Evolutionary conservation across 2,888 invertebrate species (phyloP), one percentile per base, ranked within the genome.

Genomic region (Napeogenes sylphis): DNA sequence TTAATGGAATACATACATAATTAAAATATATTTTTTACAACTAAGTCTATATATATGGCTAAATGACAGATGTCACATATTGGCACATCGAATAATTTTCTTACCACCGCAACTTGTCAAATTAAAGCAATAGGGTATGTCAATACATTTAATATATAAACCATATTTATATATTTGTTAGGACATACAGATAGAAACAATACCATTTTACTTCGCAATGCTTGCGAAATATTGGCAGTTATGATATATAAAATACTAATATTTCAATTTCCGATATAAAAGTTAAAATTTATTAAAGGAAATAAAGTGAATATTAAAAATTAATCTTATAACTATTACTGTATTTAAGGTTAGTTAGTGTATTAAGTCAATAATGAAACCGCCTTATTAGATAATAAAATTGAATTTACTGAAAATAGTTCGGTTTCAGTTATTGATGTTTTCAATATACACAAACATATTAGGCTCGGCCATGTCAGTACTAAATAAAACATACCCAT

Each of bases 21-120:
- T 80, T 79, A 69, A 70, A 75, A 73, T 81, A 80, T 78, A 80
- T 82, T 84, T 84, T 85, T 81, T 85, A 83, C 78, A 79, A 68
- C 76, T 78, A 78, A 82, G 78, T 76, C 82, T 85, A 83, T 79
- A 81, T 84, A 86, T 89, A 90, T 90, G 88, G 89, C 90, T 90
- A 86, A 75, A 69, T 71, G 86, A 88, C 85, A 81, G 83, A 76
- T 71, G 70, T 77, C 76, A 72, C 80, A 73, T 81, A 80, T 90
- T 90, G 90, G 90, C 90, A 90, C 90, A 83, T 88, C 79, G 83
- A 86, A 83, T 83, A 78, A 80, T 76, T 71, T 71, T 67, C 76
- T 76, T 77, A 75, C 73, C 73, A 76, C 73, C 73, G 72, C 68
- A 70, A 62, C 55, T 67, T 60, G 54, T 62, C 61, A 54, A 56